A percentile compares a stretch with the other conserved stretches of the same genome.
These are phyloP conservation scores for Homarus americanus DNA, from an alignment of 1,140 invertebrate species.

Conservation along the genomic window DNA sequence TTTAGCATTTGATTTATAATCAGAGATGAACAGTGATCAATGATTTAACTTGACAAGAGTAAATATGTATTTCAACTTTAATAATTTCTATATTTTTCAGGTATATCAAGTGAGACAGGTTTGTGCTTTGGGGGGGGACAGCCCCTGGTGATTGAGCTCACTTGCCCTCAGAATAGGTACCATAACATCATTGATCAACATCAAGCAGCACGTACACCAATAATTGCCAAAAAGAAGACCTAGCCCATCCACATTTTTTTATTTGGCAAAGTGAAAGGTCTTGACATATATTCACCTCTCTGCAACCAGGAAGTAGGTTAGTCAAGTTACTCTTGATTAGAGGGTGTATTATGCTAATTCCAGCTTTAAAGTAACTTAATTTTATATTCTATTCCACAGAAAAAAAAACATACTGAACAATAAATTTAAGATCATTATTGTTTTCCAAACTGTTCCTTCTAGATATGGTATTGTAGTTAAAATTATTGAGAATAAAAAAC, in stretches of 20 bases:
- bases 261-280: not conserved
- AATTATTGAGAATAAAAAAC: no score
- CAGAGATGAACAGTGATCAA: no score
- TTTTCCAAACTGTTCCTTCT: no score
- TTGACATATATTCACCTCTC: not conserved
- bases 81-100: not conserved
- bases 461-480: no score
- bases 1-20: no score
- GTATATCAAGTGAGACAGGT: constrained; percentile 37
- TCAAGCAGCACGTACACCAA: not conserved
- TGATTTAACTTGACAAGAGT: no score
- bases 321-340: not conserved
- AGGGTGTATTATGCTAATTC: no score
- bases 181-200: not conserved
- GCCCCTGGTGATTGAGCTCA: constrained; percentile 53
- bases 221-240: not conserved
- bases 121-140: constrained; percentile 45
- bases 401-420: no score
- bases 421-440: no score
- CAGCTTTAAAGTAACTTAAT: no score
- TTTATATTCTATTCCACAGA: no score
- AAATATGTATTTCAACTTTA: not conserved
- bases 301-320: not conserved
- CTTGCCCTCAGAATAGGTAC: not conserved
- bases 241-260: not conserved